A percentile compares a stretch with the other conserved stretches of the same genome.
Conservation (phyloP, 2,797 vertebrate genomes). For the Selene dorsalis region DNA sequence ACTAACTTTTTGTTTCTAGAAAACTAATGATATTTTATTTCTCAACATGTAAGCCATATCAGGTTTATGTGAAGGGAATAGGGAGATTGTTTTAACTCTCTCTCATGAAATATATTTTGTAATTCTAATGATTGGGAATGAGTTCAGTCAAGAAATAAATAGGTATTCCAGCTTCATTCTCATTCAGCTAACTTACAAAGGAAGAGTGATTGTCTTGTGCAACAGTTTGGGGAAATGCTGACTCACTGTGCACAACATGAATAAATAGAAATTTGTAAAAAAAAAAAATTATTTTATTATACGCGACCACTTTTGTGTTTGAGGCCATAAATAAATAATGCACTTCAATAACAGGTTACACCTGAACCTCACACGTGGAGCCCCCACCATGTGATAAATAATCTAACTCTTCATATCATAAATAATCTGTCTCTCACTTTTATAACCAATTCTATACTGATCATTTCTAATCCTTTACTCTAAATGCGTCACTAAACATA, state of each 20-base stretch:
- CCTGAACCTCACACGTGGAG: conserved; percentile 2
- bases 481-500: conserved; percentile 2
- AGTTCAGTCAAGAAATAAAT: not conserved
- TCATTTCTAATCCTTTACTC: not conserved
- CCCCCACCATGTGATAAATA: not conserved
- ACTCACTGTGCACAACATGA: conserved; percentile 5
- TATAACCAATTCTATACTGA: not conserved
- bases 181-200: not conserved
- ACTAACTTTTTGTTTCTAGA: not conserved
- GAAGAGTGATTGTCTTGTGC: conserved; percentile 21
- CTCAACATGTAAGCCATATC: not conserved
- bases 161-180: not conserved
- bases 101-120: not conserved
- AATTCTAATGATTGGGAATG: not conserved
- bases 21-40: not conserved
- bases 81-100: not conserved
- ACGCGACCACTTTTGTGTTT: not conserved
- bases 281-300: not conserved
- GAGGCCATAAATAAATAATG: conserved; percentile 39
- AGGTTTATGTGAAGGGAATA: not conserved
- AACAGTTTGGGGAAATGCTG: conserved; percentile 1
- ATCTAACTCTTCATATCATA: not conserved
- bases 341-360: conserved; percentile 7
- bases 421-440: not conserved
- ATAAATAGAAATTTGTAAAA: not conserved